These are phyloP conservation scores for Torymus texanus DNA, from an alignment of 2,888 invertebrate genomes.

Conservation along the genomic window DNA sequence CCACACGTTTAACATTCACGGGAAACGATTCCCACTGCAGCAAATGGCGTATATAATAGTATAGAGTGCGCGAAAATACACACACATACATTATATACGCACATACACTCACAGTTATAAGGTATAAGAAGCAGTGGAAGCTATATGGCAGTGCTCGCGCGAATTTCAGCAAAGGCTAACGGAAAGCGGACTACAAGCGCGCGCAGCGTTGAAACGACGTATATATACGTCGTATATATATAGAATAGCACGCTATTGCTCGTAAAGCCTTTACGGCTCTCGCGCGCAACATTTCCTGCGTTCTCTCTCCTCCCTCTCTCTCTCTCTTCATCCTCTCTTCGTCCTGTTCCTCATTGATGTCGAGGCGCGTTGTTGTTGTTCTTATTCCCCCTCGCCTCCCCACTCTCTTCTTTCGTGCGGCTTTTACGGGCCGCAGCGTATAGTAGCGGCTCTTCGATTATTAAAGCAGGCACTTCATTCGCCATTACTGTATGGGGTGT, in stretches of 20 bases:
- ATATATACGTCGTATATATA: too few relatives aligned
- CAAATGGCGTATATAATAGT: too few relatives aligned
- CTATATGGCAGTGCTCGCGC: too few relatives aligned
- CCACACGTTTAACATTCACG: too few relatives aligned
- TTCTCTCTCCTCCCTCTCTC: slow-evolving; percentile 17
- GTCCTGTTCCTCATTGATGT: slow-evolving; percentile 21
- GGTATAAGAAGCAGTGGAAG: too few relatives aligned
- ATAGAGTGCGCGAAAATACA: too few relatives aligned
- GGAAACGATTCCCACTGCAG: too few relatives aligned
- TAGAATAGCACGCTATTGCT: slow-evolving; percentile 43
- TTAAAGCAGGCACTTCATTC: slow-evolving; percentile 49
- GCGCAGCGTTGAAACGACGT: slow-evolving; percentile 31
- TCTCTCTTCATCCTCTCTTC: slow-evolving; percentile 10
- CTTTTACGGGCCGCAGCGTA: slow-evolving; percentile 27
- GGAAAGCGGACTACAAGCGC: slow-evolving; percentile 32
- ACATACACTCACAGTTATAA: too few relatives aligned
- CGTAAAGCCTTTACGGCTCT: slow-evolving; percentile 51
- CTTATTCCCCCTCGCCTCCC: slow-evolving; percentile 16
- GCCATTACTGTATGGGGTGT: slow-evolving; percentile 14
- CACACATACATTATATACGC: too few relatives aligned
- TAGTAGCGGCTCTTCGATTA: slow-evolving; percentile 50
- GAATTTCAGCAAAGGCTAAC: slow-evolving; percentile 28
- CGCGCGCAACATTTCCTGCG: slow-evolving; percentile 33
- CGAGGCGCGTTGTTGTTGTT: slow-evolving; percentile 26
- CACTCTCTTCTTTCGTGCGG: neutral